phyloP scores from a whole-genome alignment of 1,140 invertebrate genomes.

The Teleogryllus occipitalis region DNA sequence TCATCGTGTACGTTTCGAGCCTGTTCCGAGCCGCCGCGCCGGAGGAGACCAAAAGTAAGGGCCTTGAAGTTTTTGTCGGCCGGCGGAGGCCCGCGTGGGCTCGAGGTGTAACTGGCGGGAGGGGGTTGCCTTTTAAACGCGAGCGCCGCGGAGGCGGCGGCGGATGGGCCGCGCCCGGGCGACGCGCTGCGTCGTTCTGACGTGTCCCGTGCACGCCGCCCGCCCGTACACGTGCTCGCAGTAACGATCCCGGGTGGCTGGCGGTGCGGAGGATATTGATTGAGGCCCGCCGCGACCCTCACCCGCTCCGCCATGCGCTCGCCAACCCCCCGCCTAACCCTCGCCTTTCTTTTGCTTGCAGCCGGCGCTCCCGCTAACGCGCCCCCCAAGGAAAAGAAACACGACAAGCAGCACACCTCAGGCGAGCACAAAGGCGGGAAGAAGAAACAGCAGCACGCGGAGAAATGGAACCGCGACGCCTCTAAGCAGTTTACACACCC shows the following conservation, averaged over 20 bases:
- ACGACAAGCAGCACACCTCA: not conserved
- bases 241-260: not conserved
- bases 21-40: slow-evolving; percentile 16
- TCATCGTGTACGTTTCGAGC: slow-evolving; percentile 22
- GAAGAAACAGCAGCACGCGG: slow-evolving; percentile 20
- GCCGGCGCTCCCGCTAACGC: not conserved
- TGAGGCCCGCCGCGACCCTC: not conserved
- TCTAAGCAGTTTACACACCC: slow-evolving; percentile 50
- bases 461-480: slow-evolving; percentile 21
- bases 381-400: slow-evolving; percentile 15
- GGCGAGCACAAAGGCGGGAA: slow-evolving; percentile 14
- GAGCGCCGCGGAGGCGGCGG: too few relatives aligned
- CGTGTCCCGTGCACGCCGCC: not conserved
- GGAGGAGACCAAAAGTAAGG: slow-evolving; percentile 21
- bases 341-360: not conserved
- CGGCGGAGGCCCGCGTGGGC: too few relatives aligned
- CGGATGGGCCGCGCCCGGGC: too few relatives aligned
- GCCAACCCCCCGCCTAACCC: not conserved
- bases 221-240: not conserved
- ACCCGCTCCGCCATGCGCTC: not conserved
- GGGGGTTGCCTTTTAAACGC: not conserved
- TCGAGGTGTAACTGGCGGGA: not conserved
- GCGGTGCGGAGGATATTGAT: not conserved
- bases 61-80: not conserved
- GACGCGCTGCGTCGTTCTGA: not conserved